Evolutionary conservation across 2,888 invertebrate genomes (phyloP).

Genomic region (Tholera decimalis): DNA sequence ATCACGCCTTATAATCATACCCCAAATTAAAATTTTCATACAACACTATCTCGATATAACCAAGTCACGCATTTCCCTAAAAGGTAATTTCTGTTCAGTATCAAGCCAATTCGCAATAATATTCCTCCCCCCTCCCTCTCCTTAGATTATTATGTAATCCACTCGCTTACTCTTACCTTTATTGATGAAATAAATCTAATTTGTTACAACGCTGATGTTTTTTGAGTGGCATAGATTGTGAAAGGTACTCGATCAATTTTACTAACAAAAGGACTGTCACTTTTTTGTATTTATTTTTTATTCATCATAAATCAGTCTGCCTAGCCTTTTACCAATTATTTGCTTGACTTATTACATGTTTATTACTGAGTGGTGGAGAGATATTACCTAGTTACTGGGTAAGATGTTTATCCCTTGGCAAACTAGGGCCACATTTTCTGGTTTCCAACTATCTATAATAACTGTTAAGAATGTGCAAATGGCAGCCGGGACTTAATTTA

Average conservation of each 20-base stretch:
- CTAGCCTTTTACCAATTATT: no score
- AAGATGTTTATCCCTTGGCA: no score
- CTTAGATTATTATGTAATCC: conserved; percentile 54
- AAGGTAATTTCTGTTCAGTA: conserved; percentile 29
- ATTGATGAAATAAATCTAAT: conserved; percentile 52
- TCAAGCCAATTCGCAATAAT: conserved; percentile 37
- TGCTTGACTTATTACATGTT: no score
- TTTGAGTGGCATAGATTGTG: conserved; percentile 1
- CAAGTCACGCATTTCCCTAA: conserved; percentile 34
- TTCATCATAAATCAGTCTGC: no score
- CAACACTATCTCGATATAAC: neutral
- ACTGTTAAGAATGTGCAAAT: no score
- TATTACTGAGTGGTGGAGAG: no score
- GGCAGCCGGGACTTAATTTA: no score
- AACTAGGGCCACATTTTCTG: no score
- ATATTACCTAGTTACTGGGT: no score
- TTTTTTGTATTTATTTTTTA: no score
- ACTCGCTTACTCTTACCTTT: conserved; percentile 33
- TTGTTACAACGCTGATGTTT: conserved; percentile 23
- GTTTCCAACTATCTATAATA: no score
- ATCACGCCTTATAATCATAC: conserved; percentile 2
- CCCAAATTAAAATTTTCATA: neutral
- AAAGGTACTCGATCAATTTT: neutral
- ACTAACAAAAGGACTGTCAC: no score
- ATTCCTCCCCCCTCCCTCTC: neutral